These are phyloP conservation scores for Pangasius macronema DNA, from an alignment of 2,797 vertebrate species.

Conservation along the genomic window DNA sequence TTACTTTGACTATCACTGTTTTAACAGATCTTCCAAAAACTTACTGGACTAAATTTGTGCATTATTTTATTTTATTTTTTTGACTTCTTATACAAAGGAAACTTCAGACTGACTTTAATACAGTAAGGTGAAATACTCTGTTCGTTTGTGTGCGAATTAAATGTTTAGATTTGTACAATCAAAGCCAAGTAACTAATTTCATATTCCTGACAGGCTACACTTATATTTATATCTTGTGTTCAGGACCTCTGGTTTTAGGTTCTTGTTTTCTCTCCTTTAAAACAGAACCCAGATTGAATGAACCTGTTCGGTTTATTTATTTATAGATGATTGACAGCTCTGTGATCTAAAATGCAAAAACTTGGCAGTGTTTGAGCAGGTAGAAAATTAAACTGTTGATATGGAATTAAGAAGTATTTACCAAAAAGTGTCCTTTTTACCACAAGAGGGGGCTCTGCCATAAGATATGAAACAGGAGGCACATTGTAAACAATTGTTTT, in stretches of 20 bases:
- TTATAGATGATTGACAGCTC: not conserved
- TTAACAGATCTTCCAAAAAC: conserved; percentile 15
- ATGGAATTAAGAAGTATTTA: not conserved
- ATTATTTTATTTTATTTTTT: not conserved
- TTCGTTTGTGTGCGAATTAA: not conserved
- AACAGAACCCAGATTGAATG: not conserved
- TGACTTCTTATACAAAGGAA: not conserved
- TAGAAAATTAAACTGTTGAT: not conserved
- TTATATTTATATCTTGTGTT: not conserved
- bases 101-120: conserved; percentile 9
- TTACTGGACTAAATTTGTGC: conserved; percentile 21
- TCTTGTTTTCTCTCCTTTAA: not conserved
- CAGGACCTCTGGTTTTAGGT: not conserved
- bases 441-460: conserved; percentile 23
- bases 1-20: not conserved
- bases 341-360: not conserved
- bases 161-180: not conserved
- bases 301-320: not conserved
- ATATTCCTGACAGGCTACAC: no score
- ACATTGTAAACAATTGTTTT: not conserved
- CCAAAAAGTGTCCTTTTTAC: not conserved
- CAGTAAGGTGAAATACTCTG: not conserved
- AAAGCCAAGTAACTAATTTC: not conserved
- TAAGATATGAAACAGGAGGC: conserved; percentile 4
- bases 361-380: not conserved